Conservation (phyloP, 2,797 vertebrate species). For the Rachycentron canadum region DNA sequence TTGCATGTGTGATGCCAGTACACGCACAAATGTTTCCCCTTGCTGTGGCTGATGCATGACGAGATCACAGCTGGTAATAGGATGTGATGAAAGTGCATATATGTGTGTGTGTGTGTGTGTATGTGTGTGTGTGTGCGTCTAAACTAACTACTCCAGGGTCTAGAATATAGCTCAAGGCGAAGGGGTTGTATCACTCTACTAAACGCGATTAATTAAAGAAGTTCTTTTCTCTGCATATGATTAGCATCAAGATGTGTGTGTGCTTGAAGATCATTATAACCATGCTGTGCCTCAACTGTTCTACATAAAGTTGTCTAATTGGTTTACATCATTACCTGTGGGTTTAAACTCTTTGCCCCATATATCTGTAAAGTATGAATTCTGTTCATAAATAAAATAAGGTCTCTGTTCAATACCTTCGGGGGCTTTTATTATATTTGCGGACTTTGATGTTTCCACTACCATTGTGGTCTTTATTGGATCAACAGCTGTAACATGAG, state of each 20-base stretch:
- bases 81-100: constrained; percentile 50
- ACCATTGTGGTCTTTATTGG: constrained; percentile 60
- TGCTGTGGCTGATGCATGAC: constrained; percentile 47
- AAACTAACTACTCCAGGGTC: constrained; percentile 46
- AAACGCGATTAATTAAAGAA: constrained; percentile 77
- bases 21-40: constrained; percentile 62
- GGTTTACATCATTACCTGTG: constrained; percentile 75
- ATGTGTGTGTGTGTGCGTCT: constrained; percentile 24
- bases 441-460: constrained; percentile 70
- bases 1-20: constrained; percentile 46
- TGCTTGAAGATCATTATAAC: constrained; percentile 67
- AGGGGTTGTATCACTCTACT: constrained; percentile 65
- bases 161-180: constrained; percentile 55
- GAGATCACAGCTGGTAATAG: constrained; percentile 62
- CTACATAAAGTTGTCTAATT: constrained; percentile 69
- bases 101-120: constrained; percentile 19
- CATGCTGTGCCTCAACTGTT: constrained; percentile 41
- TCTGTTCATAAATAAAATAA: constrained; percentile 71
- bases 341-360: constrained; percentile 53
- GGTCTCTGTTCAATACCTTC: constrained; percentile 42
- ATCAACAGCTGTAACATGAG: constrained; percentile 67
- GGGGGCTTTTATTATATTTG: constrained; percentile 67
- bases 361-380: constrained; percentile 47
- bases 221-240: constrained; percentile 71
- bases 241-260: constrained; percentile 64